Evolutionary conservation across 2,113 vertebrate genomes (phyloP).

Genomic region (Phocoena sinus): DNA sequence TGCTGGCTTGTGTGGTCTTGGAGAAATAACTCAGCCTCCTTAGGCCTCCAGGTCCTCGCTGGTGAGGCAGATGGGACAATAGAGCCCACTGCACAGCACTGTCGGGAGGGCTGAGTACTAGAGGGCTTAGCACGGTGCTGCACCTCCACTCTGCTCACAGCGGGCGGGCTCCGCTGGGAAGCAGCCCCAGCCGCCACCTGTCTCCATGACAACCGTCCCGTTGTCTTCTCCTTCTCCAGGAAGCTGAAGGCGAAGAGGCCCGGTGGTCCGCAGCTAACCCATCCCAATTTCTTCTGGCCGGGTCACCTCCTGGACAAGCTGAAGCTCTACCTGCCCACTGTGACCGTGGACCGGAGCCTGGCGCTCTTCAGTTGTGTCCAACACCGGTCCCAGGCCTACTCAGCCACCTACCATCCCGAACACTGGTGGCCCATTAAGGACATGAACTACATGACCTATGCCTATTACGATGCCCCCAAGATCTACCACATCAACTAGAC

Average conservation of each 20-base stretch:
- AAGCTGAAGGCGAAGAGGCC: slow-evolving; percentile 27
- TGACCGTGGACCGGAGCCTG: neutral
- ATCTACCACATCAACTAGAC: neutral
- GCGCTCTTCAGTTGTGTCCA: slow-evolving; percentile 56
- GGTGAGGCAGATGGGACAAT: neutral
- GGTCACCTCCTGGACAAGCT: slow-evolving; percentile 79
- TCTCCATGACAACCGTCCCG: neutral
- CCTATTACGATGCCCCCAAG: slow-evolving; percentile 23
- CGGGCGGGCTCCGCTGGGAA: neutral
- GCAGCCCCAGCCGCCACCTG: neutral
- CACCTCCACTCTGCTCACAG: neutral
- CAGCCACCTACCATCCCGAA: neutral
- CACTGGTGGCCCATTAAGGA: slow-evolving; percentile 22
- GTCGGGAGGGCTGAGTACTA: neutral
- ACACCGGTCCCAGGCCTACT: rapidly evolving
- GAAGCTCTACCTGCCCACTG: slow-evolving; percentile 56
- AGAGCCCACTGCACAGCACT: neutral
- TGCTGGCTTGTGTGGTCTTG: neutral
- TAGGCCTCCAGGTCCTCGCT: neutral
- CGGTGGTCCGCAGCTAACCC: neutral
- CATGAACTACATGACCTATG: neutral
- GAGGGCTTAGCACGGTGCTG: neutral
- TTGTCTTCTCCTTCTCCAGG: slow-evolving; percentile 45
- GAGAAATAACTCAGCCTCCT: neutral
- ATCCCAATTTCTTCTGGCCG: slow-evolving; percentile 72